Percentiles rank a stretch among this genome's conserved stretches.
phyloP scores from a whole-genome alignment of 1,140 invertebrate species.

The Zaprionus africanus region DNA sequence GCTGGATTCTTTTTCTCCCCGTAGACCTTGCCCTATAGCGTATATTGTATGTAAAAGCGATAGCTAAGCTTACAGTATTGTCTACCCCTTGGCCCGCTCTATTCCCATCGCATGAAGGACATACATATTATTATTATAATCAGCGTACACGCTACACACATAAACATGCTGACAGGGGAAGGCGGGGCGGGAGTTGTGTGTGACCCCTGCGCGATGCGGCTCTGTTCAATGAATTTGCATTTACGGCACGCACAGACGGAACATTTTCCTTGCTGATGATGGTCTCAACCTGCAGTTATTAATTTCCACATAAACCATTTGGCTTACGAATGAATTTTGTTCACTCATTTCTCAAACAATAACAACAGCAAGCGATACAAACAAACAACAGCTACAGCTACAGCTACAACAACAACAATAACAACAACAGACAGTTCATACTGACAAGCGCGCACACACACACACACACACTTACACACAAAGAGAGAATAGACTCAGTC shows the following conservation, averaged over 20 bases:
- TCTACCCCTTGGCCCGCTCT: not conserved
- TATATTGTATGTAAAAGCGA: not conserved
- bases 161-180: not conserved
- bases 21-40: constrained; percentile 11
- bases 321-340: constrained; percentile 78
- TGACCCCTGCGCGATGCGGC: constrained; percentile 67
- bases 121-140: constrained; percentile 19
- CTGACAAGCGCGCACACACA: constrained; percentile 35
- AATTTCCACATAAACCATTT: constrained; percentile 80
- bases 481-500: constrained; percentile 4
- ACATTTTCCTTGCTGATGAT: constrained; percentile 82
- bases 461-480: constrained; percentile 26
- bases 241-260: constrained; percentile 70
- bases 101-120: constrained; percentile 1
- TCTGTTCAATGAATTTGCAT: constrained; percentile 80
- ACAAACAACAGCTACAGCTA: constrained; percentile 29
- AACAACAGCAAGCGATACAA: constrained; percentile 37
- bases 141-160: constrained; percentile 19
- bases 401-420: constrained; percentile 41
- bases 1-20: not conserved
- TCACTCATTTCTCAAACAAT: constrained; percentile 76
- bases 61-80: constrained; percentile 11
- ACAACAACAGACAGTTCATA: constrained; percentile 44
- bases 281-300: constrained; percentile 79
- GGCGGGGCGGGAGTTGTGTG: constrained; percentile 63